Evolutionary conservation across 2,888 invertebrate species (phyloP), one percentile per base, ranked within the genome.

Genomic region (Sinhomidia bicolor): DNA sequence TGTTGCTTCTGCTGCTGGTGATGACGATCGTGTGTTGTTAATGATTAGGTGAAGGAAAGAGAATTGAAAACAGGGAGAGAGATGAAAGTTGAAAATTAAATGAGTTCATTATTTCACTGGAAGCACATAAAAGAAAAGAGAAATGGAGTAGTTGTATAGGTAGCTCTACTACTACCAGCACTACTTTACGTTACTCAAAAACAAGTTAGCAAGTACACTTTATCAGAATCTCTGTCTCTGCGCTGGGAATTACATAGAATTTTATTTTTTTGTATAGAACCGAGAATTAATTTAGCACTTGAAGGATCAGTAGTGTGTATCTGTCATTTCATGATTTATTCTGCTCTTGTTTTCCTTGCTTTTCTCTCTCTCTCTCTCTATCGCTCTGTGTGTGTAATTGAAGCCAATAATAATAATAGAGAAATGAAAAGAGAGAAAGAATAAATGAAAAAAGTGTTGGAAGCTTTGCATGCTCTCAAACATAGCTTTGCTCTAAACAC

Each of bases 21-120:
- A 85, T 51, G 78, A 47, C 65, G 85, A 86, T 86, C 85, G 65
- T 78, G 65, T 78, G 85, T 44, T 76, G 65, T 68, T 85, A 85
- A 85, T 85, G 78, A 85, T 36, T 78, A 85, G 78, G 62, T 85
- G 76, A 57, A 74, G 32, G 60, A 36, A 51, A 87, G 74, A 41
- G 85, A 78, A 87, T 71, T 74, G 87, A 82, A 74, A 88, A 65
- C 54, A 29, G 54, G 23, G 65, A 65, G 51, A 65, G 51, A 88
- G 71, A 88, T 83, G 88, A 88, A 88, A 88, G 88, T 88, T 83
- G 88, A 84, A 88, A 88, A 83, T 88, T 88, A 88, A 88, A 88
- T 88, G 83, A 88, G 88, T 88, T 88, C 79, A 88, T 76, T 88
- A 82, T 79, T 83, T 88, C 88, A 88, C 76, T 84, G 68, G 51